Percentiles rank a stretch among this genome's conserved stretches.
phyloP scores from a whole-genome alignment of 2,888 invertebrate genomes.

The Phrixothrix hirtus region DNA sequence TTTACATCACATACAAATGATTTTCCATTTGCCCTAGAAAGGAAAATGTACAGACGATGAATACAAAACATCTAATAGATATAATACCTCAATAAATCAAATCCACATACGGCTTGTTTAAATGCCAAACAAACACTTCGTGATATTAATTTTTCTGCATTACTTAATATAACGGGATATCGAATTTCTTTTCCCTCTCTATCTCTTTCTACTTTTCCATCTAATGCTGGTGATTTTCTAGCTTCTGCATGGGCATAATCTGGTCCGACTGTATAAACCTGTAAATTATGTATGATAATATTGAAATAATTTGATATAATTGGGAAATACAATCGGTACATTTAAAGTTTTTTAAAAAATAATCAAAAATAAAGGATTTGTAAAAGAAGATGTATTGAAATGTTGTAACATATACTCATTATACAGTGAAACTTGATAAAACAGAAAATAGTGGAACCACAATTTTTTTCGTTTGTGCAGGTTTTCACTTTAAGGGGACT shows the following conservation, averaged over 20 bases:
- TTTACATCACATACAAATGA: constrained; percentile 99
- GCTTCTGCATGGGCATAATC: constrained; percentile 99
- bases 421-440: too few relatives aligned
- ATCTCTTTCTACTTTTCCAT: constrained; percentile 98
- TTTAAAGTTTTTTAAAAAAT: too few relatives aligned
- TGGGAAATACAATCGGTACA: too few relatives aligned
- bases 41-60: not conserved
- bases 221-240: constrained; percentile 95
- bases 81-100: constrained; percentile 83
- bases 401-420: too few relatives aligned
- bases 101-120: constrained; percentile 99
- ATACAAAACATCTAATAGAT: not conserved
- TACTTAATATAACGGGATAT: constrained; percentile 97
- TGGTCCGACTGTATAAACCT: constrained; percentile 98
- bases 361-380: too few relatives aligned
- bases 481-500: too few relatives aligned
- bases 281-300: constrained; percentile 1
- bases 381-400: too few relatives aligned
- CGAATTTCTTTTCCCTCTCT: constrained; percentile 97
- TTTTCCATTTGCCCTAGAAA: constrained; percentile 89
- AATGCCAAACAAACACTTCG: constrained; percentile 95
- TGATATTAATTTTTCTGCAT: constrained; percentile 96
- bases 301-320: too few relatives aligned
- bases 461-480: too few relatives aligned
- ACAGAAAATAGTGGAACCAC: too few relatives aligned